Conservation (phyloP, 2,113 vertebrate genomes). For the Nesogale talazaci region DNA sequence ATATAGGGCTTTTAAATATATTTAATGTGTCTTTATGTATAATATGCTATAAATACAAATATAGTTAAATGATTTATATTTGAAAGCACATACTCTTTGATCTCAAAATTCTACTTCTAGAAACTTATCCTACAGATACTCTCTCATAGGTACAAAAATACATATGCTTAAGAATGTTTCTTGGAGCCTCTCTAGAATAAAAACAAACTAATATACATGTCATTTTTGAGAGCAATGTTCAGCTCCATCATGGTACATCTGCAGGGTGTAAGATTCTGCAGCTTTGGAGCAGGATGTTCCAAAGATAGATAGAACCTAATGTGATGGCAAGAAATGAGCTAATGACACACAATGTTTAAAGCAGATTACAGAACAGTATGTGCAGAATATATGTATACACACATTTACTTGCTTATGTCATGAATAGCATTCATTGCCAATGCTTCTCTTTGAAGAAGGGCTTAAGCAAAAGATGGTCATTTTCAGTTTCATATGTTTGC, state of each 20-base stretch:
- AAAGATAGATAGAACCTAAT: background rate
- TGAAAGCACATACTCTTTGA: slow-evolving; percentile 22
- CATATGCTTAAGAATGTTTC: background rate
- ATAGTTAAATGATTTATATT: too few species aligned
- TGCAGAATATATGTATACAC: slow-evolving; percentile 17
- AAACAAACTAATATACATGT: background rate
- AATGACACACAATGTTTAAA: slow-evolving; percentile 13
- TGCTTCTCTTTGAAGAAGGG: background rate
- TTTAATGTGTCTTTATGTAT: too few species aligned
- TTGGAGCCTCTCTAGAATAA: slow-evolving; percentile 23
- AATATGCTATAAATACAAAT: too few species aligned
- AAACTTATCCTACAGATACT: slow-evolving; percentile 13
- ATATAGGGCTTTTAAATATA: too few species aligned
- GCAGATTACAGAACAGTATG: background rate
- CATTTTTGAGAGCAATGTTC: background rate
- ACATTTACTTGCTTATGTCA: background rate
- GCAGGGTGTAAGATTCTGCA: background rate
- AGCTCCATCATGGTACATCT: background rate
- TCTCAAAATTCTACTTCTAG: background rate
- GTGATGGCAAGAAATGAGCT: background rate
- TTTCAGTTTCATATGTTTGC: slow-evolving; percentile 26
- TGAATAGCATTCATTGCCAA: background rate
- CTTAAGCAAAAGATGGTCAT: background rate
- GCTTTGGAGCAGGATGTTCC: slow-evolving; percentile 21
- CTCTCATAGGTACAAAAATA: slow-evolving; percentile 25